Evolutionary conservation across 2,113 vertebrate genomes (phyloP).

Genomic region (Macquaria australasica): DNA sequence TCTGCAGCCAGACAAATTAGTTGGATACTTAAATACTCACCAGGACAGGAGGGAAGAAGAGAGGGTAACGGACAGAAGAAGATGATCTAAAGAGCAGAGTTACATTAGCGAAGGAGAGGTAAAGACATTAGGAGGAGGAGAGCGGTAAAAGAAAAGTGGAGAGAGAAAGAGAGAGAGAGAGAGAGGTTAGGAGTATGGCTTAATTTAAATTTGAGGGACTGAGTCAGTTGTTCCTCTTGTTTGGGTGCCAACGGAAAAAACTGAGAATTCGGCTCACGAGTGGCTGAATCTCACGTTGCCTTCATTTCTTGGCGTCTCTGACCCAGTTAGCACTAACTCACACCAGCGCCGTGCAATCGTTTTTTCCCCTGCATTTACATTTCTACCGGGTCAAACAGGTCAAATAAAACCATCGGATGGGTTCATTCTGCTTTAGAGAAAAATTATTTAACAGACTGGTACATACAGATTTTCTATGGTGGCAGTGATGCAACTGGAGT

Average conservation of each 20-base stretch:
- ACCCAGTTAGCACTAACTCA: slow-evolving; percentile 69
- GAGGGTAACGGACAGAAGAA: slow-evolving; percentile 6
- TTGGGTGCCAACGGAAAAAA: slow-evolving; percentile 84
- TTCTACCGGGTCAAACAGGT: slow-evolving; percentile 43
- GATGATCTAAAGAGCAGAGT: slow-evolving; percentile 55
- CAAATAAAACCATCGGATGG: background rate
- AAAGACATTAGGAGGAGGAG: slow-evolving; percentile 66
- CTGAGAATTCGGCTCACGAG: slow-evolving; percentile 71
- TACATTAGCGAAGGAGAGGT: slow-evolving; percentile 54
- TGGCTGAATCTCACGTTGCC: slow-evolving; percentile 69
- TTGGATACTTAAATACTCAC: background rate
- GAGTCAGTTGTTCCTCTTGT: slow-evolving; percentile 85
- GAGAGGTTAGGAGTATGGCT: slow-evolving; percentile 56
- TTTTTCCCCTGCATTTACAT: slow-evolving; percentile 10
- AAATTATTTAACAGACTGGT: background rate
- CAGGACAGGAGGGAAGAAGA: background rate
- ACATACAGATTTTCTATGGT: background rate
- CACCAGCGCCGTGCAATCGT: background rate
- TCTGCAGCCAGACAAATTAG: background rate
- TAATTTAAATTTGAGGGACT: slow-evolving; percentile 74
- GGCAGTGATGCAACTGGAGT: background rate
- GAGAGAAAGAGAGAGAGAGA: slow-evolving; percentile 24
- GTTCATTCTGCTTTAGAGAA: slow-evolving; percentile 1
- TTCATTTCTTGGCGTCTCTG: slow-evolving; percentile 64
- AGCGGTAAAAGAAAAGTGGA: slow-evolving; percentile 44